Percentiles rank a stretch among this genome's conserved stretches.
Evolutionary conservation across 2,797 vertebrate genomes (phyloP).

Genomic region (Lophura swinhoii): DNA sequence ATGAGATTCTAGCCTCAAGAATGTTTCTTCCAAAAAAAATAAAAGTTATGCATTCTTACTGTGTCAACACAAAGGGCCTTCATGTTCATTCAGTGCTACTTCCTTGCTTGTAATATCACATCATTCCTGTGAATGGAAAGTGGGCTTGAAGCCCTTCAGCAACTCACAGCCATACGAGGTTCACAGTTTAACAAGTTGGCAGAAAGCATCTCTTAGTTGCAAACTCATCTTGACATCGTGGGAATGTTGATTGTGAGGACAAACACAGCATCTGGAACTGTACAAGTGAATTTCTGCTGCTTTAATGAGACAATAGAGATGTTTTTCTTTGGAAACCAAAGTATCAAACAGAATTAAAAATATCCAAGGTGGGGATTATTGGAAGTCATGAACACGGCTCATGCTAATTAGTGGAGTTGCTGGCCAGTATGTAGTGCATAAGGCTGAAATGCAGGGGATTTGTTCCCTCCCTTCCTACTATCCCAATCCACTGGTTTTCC

Average conservation of each 20-base stretch:
- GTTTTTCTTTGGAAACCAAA: not conserved
- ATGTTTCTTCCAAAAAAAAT: not conserved
- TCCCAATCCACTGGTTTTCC: accelerated
- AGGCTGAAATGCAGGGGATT: not conserved
- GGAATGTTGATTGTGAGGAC: not conserved
- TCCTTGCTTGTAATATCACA: not conserved
- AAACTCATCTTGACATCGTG: not conserved
- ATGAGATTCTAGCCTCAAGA: not conserved
- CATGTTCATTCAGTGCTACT: not conserved
- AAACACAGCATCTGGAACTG: not conserved
- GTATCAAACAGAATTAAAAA: accelerated
- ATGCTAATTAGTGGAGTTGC: not conserved
- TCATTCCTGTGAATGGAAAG: not conserved
- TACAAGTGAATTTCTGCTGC: not conserved
- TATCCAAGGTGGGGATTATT: not conserved
- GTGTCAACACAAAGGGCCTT: not conserved
- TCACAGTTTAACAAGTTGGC: not conserved
- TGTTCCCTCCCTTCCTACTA: not conserved
- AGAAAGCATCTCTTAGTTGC: not conserved
- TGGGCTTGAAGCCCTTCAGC: not conserved
- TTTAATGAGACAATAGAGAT: not conserved
- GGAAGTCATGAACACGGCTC: not conserved
- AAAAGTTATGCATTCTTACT: not conserved
- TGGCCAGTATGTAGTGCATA: not conserved
- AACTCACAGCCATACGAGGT: not conserved